These are phyloP conservation scores for Bergia puertoricense DNA, from an alignment of 92 coral and sea anemone genomes.

Conservation along the genomic window DNA sequence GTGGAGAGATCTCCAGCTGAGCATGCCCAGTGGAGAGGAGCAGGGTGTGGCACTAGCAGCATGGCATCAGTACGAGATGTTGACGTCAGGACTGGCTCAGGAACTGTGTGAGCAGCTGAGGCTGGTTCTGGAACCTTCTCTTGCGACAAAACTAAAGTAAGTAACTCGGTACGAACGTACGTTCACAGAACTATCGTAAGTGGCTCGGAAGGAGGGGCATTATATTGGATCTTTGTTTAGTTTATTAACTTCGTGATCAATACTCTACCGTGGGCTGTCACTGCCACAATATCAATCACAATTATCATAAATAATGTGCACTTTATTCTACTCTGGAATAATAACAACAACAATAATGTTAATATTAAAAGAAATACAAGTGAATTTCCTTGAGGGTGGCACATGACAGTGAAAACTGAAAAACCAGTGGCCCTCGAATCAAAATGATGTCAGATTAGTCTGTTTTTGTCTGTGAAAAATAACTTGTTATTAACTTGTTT, in stretches of 20 bases:
- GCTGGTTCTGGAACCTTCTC: constrained; percentile 94
- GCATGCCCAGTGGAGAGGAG: constrained; percentile 57
- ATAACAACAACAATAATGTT: too few species aligned
- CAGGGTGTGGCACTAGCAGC: constrained; percentile 79
- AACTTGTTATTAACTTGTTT: not conserved
- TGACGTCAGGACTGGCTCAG: constrained; percentile 90
- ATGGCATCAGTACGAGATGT: constrained; percentile 92
- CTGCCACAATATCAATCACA: not conserved
- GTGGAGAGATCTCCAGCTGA: constrained; percentile 76
- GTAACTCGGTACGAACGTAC: constrained; percentile 11
- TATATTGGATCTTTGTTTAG: not conserved
- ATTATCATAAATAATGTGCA: too few species aligned
- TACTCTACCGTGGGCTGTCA: not conserved
- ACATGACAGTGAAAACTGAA: too few species aligned
- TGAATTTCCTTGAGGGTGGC: too few species aligned
- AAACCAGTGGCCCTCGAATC: too few species aligned
- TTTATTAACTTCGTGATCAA: too few species aligned
- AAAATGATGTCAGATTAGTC: too few species aligned
- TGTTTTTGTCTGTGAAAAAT: not conserved
- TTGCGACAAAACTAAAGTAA: constrained; percentile 92
- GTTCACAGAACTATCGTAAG: constrained; percentile 84
- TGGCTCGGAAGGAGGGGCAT: not conserved
- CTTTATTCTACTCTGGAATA: too few species aligned
- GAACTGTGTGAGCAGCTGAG: constrained; percentile 97
- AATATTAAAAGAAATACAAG: too few species aligned